Base-by-base conservation (phyloP, 2,113 vertebrate species). In the Mungos mungo region DNA sequence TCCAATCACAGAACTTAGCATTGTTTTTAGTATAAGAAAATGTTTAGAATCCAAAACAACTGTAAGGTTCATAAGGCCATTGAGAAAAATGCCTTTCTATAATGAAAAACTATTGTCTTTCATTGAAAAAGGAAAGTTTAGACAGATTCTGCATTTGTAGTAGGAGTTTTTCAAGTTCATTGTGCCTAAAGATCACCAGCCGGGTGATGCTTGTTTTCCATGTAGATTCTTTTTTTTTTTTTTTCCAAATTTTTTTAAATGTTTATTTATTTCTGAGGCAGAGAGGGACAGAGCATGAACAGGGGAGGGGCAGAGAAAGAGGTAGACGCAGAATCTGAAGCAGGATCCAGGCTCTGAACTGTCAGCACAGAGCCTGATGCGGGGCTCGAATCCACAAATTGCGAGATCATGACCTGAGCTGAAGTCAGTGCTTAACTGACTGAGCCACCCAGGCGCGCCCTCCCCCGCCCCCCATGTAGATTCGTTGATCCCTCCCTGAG, bases 1-100 rank as follows among this genome's bases (percentile, higher is more conserved):
- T 93, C 25, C 3, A 90, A 1, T 89, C 41, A 47, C 31, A 87
- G 60, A 90, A 54, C 31, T 15, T 79, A 66, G 72, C 19, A 27
- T 81, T 71, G 23, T 96, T 74, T 31, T 93, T 83, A 79, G 35
- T 65, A 35, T 47, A 31, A 77, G 82, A 74, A 93, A 87, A n/a
- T 71, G 57, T 90, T 93, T 21, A 89, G 52, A 96, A 96, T 89
- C 41, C 54, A 83, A 45, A 71, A 50, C n/a, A 82, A 60, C 60
- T 77, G 3, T 65, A 89, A 63, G 38, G 31, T 12, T 95, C 18
- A 66, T 41, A 65, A 86, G 25, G n/a, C n/a, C 50, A 41, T 9
- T 60, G 54, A 63, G 54, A 41, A 83, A 81, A 83, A 52, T 79
- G 76, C 72, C 72, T 47, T 76, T 74, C 41, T 45, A 15, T 5